Evolutionary conservation across 2,888 invertebrate genomes (phyloP).

Genomic region (Meghimatium bilineatum): DNA sequence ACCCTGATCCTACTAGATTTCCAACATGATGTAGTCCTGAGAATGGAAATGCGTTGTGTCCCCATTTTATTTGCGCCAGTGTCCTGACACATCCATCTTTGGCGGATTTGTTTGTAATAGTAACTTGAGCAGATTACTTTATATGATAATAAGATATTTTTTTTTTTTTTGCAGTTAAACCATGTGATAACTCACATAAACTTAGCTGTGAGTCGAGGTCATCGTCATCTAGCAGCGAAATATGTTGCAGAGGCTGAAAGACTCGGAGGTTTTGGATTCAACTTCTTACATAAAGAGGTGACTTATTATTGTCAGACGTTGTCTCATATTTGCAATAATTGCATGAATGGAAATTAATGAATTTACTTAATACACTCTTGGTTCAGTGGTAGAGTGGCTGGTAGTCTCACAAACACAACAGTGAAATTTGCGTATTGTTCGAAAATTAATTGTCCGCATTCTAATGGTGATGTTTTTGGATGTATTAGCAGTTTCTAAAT

Average conservation of each 20-base stretch:
- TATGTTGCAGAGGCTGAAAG: conserved; percentile 74
- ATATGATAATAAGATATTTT: neutral
- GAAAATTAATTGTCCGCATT: no score
- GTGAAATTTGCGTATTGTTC: no score
- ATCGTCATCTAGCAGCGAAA: conserved; percentile 77
- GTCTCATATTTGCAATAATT: neutral
- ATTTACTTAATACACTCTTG: no score
- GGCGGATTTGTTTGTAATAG: neutral
- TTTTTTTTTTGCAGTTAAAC: conserved; percentile 55
- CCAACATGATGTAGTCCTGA: no score
- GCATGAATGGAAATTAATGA: neutral
- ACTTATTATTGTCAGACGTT: neutral
- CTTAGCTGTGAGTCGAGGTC: conserved; percentile 76
- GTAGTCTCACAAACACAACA: no score
- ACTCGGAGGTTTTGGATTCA: conserved; percentile 74
- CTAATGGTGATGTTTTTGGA: no score
- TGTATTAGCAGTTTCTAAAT: no score
- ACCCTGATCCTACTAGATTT: no score
- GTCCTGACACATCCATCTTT: neutral
- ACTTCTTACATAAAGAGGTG: conserved; percentile 77
- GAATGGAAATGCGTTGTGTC: no score
- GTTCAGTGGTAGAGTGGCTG: no score
- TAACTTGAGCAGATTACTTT: no score
- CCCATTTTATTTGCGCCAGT: no score
- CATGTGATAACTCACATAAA: conserved; percentile 62